These are phyloP conservation scores for Stenolophus ochropezus DNA, from an alignment of 2,888 invertebrate species.

Conservation along the genomic window DNA sequence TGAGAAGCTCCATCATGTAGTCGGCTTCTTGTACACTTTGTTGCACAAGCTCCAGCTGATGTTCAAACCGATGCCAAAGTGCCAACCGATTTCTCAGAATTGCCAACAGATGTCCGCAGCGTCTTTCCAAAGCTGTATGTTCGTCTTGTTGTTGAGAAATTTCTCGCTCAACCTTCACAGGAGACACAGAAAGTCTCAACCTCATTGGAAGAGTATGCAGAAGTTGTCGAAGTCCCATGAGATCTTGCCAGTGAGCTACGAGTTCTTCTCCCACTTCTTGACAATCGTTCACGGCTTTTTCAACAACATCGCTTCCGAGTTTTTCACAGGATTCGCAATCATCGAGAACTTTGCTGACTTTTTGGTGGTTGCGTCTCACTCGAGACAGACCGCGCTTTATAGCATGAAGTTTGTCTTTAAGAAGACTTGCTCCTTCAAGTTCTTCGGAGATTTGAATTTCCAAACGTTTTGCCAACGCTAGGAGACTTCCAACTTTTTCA, in stretches of 20 bases:
- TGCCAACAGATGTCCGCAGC: constrained; percentile 81
- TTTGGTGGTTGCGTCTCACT: constrained; percentile 81
- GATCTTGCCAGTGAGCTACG: constrained; percentile 84
- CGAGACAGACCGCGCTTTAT: constrained; percentile 83
- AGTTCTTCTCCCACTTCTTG: constrained; percentile 83
- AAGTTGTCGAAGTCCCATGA: constrained; percentile 84
- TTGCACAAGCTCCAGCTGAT: constrained; percentile 86
- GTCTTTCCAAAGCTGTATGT: constrained; percentile 83
- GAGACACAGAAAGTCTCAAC: constrained; percentile 85
- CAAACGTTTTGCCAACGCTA: constrained; percentile 82
- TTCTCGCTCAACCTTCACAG: constrained; percentile 84
- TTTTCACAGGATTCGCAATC: constrained; percentile 84
- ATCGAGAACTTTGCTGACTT: constrained; percentile 78
- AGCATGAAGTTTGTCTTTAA: constrained; percentile 84
- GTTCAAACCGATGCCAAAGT: constrained; percentile 86
- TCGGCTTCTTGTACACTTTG: constrained; percentile 90
- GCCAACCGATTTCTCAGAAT: constrained; percentile 80
- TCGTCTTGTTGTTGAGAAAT: constrained; percentile 85
- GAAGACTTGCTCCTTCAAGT: constrained; percentile 82
- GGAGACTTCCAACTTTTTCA: constrained; percentile 83
- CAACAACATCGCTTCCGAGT: constrained; percentile 85
- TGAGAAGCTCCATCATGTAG: constrained; percentile 90
- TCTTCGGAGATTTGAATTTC: constrained; percentile 86
- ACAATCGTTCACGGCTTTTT: constrained; percentile 84
- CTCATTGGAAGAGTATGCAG: constrained; percentile 86